Conservation (phyloP, 2,797 vertebrate species). For the Gadopsis bispinosus region DNA sequence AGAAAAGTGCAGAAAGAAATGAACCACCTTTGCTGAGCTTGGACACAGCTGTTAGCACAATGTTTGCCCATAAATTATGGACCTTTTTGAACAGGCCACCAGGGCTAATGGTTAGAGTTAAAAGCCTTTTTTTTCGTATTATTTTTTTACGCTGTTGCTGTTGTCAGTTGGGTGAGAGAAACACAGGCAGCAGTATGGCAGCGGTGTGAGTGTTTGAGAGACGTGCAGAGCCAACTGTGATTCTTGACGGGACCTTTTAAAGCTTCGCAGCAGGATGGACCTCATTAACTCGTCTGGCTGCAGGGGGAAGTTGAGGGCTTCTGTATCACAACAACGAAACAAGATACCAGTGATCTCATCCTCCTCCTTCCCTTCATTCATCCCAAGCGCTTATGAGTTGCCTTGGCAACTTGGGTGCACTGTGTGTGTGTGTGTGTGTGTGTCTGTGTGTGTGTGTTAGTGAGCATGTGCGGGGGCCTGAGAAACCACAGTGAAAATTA, state of each 20-base stretch:
- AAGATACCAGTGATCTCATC: constrained; percentile 86
- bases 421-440: constrained; percentile 46
- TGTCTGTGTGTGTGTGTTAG: constrained; percentile 41
- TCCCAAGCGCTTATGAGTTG: constrained; percentile 81
- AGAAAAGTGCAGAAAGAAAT: neutral
- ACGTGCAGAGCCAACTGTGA: constrained; percentile 13
- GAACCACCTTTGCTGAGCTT: neutral
- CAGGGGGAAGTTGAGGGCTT: constrained; percentile 71
- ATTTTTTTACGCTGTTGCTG: too few species aligned
- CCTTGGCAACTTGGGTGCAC: constrained; percentile 79
- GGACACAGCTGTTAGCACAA: neutral
- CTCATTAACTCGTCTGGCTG: constrained; percentile 70
- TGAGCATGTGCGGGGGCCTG: constrained; percentile 70
- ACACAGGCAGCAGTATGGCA: neutral
- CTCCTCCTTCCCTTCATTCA: constrained; percentile 80
- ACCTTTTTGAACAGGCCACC: neutral
- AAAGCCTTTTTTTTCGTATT: too few species aligned
- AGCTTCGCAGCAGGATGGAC: constrained; percentile 56
- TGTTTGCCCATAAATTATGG: neutral
- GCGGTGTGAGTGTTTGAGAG: constrained; percentile 1
- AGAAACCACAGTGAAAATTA: constrained; percentile 81
- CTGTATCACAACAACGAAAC: constrained; percentile 80
- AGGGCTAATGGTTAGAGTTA: neutral
- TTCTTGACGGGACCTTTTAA: constrained; percentile 50
- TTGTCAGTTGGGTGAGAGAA: neutral